These are phyloP conservation scores for Sebastes trivittatus DNA, from an alignment of 2,797 vertebrate species.

Conservation along the genomic window DNA sequence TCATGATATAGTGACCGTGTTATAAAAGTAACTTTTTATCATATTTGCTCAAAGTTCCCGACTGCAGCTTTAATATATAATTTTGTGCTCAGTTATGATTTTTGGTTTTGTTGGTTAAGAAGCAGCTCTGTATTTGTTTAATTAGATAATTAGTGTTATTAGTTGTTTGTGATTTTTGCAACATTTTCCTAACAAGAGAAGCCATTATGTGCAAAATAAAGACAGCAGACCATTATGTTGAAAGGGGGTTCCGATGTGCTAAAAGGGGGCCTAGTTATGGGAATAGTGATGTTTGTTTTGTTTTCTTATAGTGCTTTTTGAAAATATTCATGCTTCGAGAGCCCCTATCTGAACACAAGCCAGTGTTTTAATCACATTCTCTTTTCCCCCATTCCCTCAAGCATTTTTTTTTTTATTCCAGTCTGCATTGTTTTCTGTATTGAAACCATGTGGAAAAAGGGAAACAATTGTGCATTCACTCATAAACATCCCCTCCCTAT, in stretches of 20 bases:
- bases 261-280: neutral
- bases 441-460: constrained; percentile 33
- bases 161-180: neutral
- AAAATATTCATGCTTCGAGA: neutral
- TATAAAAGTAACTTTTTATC: neutral
- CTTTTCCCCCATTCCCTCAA: neutral
- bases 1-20: neutral
- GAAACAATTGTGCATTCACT: constrained; percentile 10
- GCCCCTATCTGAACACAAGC: neutral
- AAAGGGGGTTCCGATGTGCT: neutral
- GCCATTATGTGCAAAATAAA: neutral
- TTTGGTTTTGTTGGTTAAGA: neutral
- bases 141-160: neutral
- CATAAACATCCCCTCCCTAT: constrained; percentile 4
- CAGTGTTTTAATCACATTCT: constrained; percentile 3
- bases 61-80: neutral
- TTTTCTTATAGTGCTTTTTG: neutral
- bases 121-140: neutral
- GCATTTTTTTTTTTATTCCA: neutral
- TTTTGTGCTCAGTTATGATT: neutral
- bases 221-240: neutral
- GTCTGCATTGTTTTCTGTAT: constrained; percentile 32
- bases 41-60: neutral
- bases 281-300: neutral
- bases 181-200: neutral